phyloP scores from a whole-genome alignment of 1,140 invertebrate species.

The Halesus radiatus region DNA sequence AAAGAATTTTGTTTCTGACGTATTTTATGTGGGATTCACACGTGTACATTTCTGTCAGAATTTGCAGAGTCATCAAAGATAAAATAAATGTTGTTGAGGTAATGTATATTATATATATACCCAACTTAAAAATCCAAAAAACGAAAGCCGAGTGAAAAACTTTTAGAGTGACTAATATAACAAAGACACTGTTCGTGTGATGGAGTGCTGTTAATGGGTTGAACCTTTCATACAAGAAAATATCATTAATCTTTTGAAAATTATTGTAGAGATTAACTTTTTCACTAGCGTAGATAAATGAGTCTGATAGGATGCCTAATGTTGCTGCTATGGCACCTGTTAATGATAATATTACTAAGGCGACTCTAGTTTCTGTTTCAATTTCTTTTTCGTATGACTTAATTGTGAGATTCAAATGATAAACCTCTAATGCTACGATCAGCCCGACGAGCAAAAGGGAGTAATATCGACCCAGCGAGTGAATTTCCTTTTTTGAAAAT shows the following conservation, averaged over 20 bases:
- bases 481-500: too few relatives aligned
- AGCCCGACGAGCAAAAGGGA: too few relatives aligned
- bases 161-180: neutral
- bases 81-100: neutral
- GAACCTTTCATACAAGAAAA: neutral
- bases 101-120: neutral
- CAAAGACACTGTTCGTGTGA: neutral
- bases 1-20: too few relatives aligned
- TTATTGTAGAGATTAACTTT: slow-evolving; percentile 8
- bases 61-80: neutral
- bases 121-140: neutral
- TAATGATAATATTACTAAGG: too few relatives aligned
- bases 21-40: neutral
- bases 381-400: too few relatives aligned
- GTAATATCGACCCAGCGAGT: too few relatives aligned
- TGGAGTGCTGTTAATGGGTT: neutral
- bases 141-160: neutral
- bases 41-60: neutral
- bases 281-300: neutral
- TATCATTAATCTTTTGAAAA: neutral
- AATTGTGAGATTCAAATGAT: too few relatives aligned
- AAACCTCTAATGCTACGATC: too few relatives aligned
- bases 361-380: too few relatives aligned
- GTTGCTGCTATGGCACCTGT: too few relatives aligned
- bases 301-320: too few relatives aligned